Base-by-base conservation (phyloP, 2,797 vertebrate species). In the Poecilia picta region DNA sequence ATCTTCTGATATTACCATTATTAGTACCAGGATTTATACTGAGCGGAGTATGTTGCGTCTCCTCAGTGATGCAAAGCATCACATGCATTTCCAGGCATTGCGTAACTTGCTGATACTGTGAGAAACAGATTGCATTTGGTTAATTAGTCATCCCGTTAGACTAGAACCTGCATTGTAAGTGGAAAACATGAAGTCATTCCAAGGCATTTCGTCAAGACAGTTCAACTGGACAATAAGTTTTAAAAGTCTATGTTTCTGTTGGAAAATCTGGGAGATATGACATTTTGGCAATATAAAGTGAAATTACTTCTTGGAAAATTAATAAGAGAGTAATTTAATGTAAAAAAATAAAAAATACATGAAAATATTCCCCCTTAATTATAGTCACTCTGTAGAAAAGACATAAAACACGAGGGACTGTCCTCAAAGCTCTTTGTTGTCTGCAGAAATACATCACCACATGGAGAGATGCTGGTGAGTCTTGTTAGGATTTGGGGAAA, bases 381-480 rank as follows among this genome's bases (percentile, higher is more conserved):
- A 15, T 74, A 57, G 47, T 46, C 55, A 72, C 57, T 62, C 28
- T 73, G 25, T 5, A 76, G 76, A 80, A 74, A 43, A n/a, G 45
- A 79, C 43, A 79, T 33, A 82, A 88, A 89, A 90, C 80, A 87
- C 81, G 20, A 81, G 85, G 46, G 64, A 78, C 79, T 80, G 73
- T 76, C 81, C 78, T 88, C 72, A 76, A 89, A 88, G 88, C 77
- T 89, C 88, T 93, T 93, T 93, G 90, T 91, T 84, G 89, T 91
- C 92, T 94, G 80, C 82, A 85, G 76, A 87, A 89, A 87, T 76
- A 82, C 85, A 88, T 90, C 89, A 89, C 81, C 49, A 31, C 84
- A 85, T 87, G 79, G 83, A 74, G 78, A 83, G 85, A 92, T 88
- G 88, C 90, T 84, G 90, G 84, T 90, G 84, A 79, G 85, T 75